Evolutionary conservation across 2,888 invertebrate genomes (phyloP).

Genomic region (Lasioglossum pauxillum): DNA sequence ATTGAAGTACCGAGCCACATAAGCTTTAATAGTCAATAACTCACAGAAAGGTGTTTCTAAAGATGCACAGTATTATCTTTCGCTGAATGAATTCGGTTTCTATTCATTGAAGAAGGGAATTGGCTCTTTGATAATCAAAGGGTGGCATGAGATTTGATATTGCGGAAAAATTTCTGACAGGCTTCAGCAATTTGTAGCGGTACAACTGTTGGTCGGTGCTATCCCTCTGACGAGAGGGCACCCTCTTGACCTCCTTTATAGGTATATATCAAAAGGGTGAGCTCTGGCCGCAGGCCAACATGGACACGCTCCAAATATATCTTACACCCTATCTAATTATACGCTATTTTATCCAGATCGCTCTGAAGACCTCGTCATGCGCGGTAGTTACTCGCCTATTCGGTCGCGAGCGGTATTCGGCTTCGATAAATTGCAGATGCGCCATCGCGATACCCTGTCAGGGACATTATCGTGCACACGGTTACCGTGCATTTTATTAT

Average conservation of each 20-base stretch:
- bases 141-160: conserved; percentile 10
- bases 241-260: conserved; percentile 70
- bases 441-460: conserved; percentile 34
- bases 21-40: background rate
- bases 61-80: background rate
- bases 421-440: conserved; percentile 77
- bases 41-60: background rate
- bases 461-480: conserved; percentile 42
- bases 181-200: conserved; percentile 49
- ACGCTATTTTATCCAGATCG: conserved; percentile 83
- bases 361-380: conserved; percentile 80
- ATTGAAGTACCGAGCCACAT: background rate
- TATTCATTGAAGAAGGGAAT: background rate
- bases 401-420: conserved; percentile 69
- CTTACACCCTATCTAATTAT: conserved; percentile 84
- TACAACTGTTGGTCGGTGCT: conserved; percentile 68
- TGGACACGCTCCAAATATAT: conserved; percentile 84
- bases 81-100: background rate
- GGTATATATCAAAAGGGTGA: conserved; percentile 73
- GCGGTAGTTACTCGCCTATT: conserved; percentile 80
- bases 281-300: conserved; percentile 81
- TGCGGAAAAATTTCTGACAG: conserved; percentile 21
- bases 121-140: background rate
- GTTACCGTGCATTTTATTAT: background rate
- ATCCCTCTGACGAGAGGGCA: conserved; percentile 66